Conservation (phyloP, 2,888 invertebrate genomes). For the Entomobrya proxima region DNA sequence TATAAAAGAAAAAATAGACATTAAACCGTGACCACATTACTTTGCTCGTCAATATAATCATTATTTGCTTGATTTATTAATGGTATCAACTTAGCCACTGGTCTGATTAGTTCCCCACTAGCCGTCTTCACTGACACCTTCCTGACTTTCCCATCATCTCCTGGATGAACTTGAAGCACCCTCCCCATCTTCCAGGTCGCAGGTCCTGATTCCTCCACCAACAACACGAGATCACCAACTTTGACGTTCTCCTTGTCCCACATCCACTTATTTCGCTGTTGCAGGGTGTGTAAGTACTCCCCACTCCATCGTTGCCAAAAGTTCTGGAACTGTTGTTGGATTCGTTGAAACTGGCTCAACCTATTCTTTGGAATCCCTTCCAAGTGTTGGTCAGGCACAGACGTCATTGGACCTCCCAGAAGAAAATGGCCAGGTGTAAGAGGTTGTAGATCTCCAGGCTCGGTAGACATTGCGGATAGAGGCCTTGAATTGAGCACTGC, state of each 20-base stretch:
- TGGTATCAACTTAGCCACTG: too few species aligned
- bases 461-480: constrained; percentile 70
- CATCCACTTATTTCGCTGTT: constrained; percentile 59
- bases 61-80: too few species aligned
- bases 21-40: too few species aligned
- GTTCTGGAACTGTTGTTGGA: constrained; percentile 37
- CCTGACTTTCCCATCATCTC: constrained; percentile 75
- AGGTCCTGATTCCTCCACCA: constrained; percentile 49
- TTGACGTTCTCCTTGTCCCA: neutral
- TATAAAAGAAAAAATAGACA: too few species aligned
- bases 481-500: constrained; percentile 76
- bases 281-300: constrained; percentile 53
- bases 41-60: too few species aligned
- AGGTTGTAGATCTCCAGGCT: constrained; percentile 72
- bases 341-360: constrained; percentile 40
- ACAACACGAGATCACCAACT: constrained; percentile 44
- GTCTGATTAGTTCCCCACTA: too few species aligned
- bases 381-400: constrained; percentile 35
- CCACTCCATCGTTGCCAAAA: constrained; percentile 59
- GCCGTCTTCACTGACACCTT: constrained; percentile 75
- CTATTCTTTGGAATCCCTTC: neutral
- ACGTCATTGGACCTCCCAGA: constrained; percentile 70
- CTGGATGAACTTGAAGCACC: constrained; percentile 75
- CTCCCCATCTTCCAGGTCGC: constrained; percentile 74
- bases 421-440: constrained; percentile 74